Base-by-base conservation (phyloP, 37 sponge, comb jelly and placozoan genomes). In the Aplysina aerophoba region DNA sequence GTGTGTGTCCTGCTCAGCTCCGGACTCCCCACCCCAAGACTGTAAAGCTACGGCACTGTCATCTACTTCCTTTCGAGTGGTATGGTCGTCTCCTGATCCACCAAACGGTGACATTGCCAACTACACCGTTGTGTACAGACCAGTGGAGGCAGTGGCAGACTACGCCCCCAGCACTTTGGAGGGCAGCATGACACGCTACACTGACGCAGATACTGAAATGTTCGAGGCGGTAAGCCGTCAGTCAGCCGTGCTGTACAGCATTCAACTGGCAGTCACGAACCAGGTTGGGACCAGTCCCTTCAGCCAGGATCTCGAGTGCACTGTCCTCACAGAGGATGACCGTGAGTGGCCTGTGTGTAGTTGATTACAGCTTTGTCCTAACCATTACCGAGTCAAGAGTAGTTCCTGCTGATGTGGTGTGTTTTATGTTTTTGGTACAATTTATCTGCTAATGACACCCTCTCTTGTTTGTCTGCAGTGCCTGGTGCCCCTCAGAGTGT, bases 41-140 rank as follows among this genome's bases (percentile, higher is more conserved):
- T 74, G 79, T 60, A 20, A 16, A 3, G 27, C 31, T 16, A 27
- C 64, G 12, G 19, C 86, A 2, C n/a, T 31, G 27, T 28, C 38
- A 16, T 78, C 86, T 33, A 86, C 86, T 24, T 74, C 79, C 50
- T 25, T 86, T 37, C 13, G 19, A 4, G 66, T 56, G 1, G 12
- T 80, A 12, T 86, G 86, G 86, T 11, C 16, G 4, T 36, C 75
- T 40, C 86, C 86, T 16, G 65, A 21, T 19, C 35, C 73, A 60
- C 86, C 68, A 57, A 86, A 86, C 61, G 86, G 86, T 8, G 59
- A 79, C 66, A 74, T 78, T n/a, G 62, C 13, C 15, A 21, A 78
- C 79, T 86, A 86, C 79, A 78, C 25, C 6, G 59, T 86, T 55
- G n/a, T 14, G 22, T 86, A 86, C 34, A 21, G 55, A 50, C 84